These are phyloP conservation scores for Polyploca ridens DNA, from an alignment of 2,888 invertebrate species.

Conservation along the genomic window DNA sequence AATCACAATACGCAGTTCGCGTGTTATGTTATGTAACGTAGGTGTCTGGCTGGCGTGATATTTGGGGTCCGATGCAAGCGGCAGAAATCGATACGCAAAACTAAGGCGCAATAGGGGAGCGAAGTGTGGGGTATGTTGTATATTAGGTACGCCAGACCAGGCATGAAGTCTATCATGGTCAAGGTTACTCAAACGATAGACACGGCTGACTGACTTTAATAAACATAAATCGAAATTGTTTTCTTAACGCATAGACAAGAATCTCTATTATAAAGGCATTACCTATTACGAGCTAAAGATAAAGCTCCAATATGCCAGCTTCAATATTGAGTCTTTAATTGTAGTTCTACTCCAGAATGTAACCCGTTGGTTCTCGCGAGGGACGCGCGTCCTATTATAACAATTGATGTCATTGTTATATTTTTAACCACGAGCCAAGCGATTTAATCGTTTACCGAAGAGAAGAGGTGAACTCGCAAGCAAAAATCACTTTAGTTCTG, in stretches of 20 bases:
- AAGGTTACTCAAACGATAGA: conserved; percentile 67
- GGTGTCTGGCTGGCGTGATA: conserved; percentile 6
- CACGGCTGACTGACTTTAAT: conserved; percentile 56
- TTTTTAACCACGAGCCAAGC: no score
- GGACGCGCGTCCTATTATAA: no score
- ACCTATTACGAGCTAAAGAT: background rate
- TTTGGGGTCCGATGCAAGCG: conserved; percentile 18
- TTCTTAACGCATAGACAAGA: background rate
- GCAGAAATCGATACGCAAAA: conserved; percentile 61
- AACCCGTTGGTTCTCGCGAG: no score
- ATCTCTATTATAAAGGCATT: background rate
- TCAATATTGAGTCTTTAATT: background rate
- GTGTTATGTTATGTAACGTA: conserved; percentile 5
- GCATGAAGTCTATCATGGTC: conserved; percentile 63
- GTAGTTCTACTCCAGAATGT: background rate
- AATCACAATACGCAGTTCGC: conserved; percentile 10
- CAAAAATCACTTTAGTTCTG: background rate
- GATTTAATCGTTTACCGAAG: no score
- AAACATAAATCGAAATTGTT: conserved; percentile 38
- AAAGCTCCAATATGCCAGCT: background rate
- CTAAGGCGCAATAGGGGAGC: conserved; percentile 43
- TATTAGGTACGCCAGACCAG: conserved; percentile 40
- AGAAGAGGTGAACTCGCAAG: no score
- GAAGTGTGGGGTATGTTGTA: conserved; percentile 44
- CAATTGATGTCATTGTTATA: no score